A percentile compares a stretch with the other conserved stretches of the same genome.
phyloP scores from a whole-genome alignment of 2,888 invertebrate genomes.

The Toxonevra muliebris region DNA sequence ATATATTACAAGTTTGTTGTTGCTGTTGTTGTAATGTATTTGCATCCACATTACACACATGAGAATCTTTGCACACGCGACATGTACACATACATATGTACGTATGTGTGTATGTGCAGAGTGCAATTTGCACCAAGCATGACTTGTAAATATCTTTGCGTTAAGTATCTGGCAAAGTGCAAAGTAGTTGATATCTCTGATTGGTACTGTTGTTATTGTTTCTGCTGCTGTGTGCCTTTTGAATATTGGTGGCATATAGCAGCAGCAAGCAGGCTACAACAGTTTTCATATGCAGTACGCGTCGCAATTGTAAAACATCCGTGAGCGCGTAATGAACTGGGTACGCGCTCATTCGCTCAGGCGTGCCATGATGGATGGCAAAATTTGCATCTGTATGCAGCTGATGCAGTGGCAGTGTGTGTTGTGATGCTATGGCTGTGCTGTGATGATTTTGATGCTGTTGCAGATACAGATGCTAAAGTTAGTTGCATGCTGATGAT shows the following conservation, averaged over 20 bases:
- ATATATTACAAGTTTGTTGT: slow-evolving; percentile 36
- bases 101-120: slow-evolving; percentile 14
- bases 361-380: slow-evolving; percentile 60
- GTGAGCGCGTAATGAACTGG: slow-evolving; percentile 61
- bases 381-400: slow-evolving; percentile 33
- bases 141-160: slow-evolving; percentile 63
- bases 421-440: too few species aligned
- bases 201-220: slow-evolving; percentile 7
- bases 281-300: slow-evolving; percentile 33
- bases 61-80: neutral
- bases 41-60: neutral
- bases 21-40: neutral
- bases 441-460: too few species aligned
- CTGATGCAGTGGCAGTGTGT: too few species aligned
- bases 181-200: slow-evolving; percentile 55
- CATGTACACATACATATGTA: neutral
- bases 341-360: slow-evolving; percentile 60
- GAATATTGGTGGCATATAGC: slow-evolving; percentile 7
- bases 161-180: slow-evolving; percentile 64
- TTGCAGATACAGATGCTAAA: too few species aligned
- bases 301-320: slow-evolving; percentile 44
- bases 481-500: too few species aligned
- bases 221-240: slow-evolving; percentile 20
- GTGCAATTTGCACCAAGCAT: slow-evolving; percentile 59
- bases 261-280: neutral